These are phyloP conservation scores for Pygoscelis antarcticus DNA, from an alignment of 2,113 vertebrate species.

Conservation along the genomic window DNA sequence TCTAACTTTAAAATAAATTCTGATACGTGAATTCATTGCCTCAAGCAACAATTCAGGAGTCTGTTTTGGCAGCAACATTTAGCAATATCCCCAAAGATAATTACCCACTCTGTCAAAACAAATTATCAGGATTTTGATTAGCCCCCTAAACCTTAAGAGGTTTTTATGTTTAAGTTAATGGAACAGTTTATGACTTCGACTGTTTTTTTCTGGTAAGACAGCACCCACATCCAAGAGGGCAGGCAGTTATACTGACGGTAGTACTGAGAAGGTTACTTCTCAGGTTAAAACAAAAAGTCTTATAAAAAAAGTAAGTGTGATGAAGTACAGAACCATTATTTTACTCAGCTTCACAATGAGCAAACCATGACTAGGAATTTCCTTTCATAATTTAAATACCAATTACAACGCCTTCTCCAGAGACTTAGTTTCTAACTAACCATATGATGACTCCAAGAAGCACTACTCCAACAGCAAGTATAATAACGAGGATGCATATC, in stretches of 20 bases:
- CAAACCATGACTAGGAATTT: constrained; percentile 16
- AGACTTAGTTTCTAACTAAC: background rate
- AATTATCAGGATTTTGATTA: background rate
- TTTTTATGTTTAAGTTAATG: background rate
- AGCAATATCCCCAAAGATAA: background rate
- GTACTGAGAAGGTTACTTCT: background rate
- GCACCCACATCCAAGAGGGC: background rate
- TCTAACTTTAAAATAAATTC: constrained; percentile 25
- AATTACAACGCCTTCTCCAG: background rate
- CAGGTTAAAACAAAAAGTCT: constrained; percentile 12
- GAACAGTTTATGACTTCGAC: background rate
- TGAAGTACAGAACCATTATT: constrained; percentile 40
- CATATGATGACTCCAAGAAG: constrained; percentile 85
- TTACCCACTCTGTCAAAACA: background rate
- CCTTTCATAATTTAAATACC: constrained; percentile 40
- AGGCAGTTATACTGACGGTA: background rate
- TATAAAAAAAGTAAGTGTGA: constrained; percentile 29
- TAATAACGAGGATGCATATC: constrained; percentile 86
- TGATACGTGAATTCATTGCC: background rate
- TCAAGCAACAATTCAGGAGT: constrained; percentile 11
- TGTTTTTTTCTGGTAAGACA: background rate
- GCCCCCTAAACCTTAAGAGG: background rate
- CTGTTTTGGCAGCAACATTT: constrained; percentile 18
- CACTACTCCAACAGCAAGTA: constrained; percentile 74
- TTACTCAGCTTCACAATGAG: constrained; percentile 58